These are phyloP conservation scores for Bergia sp. DNA, from an alignment of 92 coral and sea anemone genomes.

Conservation along the genomic window DNA sequence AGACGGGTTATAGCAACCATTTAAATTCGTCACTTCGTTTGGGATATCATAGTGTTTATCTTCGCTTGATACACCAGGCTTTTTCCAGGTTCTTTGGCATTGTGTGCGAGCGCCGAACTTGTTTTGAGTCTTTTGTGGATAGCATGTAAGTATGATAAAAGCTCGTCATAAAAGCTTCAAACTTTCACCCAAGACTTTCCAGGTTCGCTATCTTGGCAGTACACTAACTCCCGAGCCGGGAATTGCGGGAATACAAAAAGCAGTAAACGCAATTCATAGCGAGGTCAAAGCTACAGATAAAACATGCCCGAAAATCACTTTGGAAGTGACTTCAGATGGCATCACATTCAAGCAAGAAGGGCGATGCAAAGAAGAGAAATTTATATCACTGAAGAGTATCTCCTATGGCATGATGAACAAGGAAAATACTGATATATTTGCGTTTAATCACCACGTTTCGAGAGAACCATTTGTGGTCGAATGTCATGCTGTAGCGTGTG, in stretches of 20 bases:
- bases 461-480: constrained; percentile 81
- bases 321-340: constrained; percentile 77
- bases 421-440: constrained; percentile 73
- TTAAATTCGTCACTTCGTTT: neutral
- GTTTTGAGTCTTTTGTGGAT: neutral
- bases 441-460: constrained; percentile 91
- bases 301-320: constrained; percentile 75
- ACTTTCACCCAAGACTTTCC: constrained; percentile 70
- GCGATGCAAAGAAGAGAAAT: constrained; percentile 42
- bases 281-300: constrained; percentile 72
- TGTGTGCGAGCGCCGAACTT: neutral
- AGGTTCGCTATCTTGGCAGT: constrained; percentile 86
- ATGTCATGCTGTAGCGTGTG: constrained; percentile 91
- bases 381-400: constrained; percentile 76
- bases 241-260: constrained; percentile 77
- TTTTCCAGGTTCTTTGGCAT: neutral
- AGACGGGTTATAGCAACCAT: neutral
- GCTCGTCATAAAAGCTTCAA: constrained; percentile 72
- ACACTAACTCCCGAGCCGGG: constrained; percentile 77
- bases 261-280: constrained; percentile 69
- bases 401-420: constrained; percentile 84
- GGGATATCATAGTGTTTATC: neutral
- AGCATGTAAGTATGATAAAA: constrained; percentile 67
- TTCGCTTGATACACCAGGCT: neutral
- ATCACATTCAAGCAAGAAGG: constrained; percentile 68